These are phyloP conservation scores for Steromphala cineraria DNA, from an alignment of 2,888 invertebrate genomes.

Conservation along the genomic window DNA sequence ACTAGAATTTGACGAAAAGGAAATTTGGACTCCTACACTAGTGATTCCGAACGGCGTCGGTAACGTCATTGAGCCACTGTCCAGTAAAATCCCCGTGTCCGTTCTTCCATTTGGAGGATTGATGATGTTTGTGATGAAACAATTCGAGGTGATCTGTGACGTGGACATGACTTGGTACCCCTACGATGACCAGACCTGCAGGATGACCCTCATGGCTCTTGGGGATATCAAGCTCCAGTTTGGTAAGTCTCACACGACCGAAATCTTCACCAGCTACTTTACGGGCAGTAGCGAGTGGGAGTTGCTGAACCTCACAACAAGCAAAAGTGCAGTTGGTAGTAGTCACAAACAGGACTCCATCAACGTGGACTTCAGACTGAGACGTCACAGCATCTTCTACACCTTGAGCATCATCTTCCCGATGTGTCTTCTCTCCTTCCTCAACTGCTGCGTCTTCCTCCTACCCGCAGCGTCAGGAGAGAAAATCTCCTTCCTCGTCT, in stretches of 20 bases:
- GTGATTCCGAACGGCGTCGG: background rate
- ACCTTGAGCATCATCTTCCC: slow-evolving; percentile 12
- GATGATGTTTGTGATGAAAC: background rate
- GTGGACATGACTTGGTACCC: background rate
- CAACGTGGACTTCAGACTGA: background rate
- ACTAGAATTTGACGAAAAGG: background rate
- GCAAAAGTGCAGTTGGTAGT: background rate
- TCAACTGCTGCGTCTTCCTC: slow-evolving; percentile 12
- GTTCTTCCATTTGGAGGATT: background rate
- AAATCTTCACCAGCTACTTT: background rate
- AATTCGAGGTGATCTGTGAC: background rate
- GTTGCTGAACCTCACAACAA: background rate
- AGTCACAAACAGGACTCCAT: background rate
- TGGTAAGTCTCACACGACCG: background rate
- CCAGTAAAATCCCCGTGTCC: background rate
- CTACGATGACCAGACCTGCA: background rate
- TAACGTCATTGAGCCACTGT: background rate
- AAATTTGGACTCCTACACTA: background rate
- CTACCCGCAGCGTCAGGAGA: background rate
- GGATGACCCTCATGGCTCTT: background rate
- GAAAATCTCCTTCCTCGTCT: slow-evolving; percentile 22
- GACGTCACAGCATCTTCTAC: background rate
- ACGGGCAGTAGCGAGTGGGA: background rate
- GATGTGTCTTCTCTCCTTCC: slow-evolving; percentile 2
- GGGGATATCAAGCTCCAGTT: background rate